Conservation (phyloP, 1,140 invertebrate genomes). For the Gryllus bimaculatus region DNA sequence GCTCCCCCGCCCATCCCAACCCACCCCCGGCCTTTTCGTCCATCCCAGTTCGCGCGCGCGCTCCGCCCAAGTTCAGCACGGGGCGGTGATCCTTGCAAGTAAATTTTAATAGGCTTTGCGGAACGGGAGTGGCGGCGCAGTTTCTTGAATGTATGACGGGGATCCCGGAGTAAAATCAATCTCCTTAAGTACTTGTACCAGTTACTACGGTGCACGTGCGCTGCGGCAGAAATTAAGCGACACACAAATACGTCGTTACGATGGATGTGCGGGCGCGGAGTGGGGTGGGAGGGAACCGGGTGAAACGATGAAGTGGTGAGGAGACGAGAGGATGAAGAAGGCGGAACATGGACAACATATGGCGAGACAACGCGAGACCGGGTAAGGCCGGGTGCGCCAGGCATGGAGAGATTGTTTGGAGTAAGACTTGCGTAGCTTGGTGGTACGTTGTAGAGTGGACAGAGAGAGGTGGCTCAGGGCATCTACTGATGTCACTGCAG, state of each 20-base stretch:
- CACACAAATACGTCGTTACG: background rate
- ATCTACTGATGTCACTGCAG: too few relatives aligned
- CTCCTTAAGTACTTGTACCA: background rate
- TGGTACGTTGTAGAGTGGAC: too few relatives aligned
- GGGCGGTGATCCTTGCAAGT: background rate
- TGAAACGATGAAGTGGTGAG: background rate
- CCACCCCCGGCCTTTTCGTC: background rate
- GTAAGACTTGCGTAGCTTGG: too few relatives aligned
- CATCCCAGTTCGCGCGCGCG: background rate
- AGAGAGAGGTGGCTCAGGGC: too few relatives aligned
- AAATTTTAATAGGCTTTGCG: slow-evolving; percentile 5
- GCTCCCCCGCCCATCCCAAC: too few relatives aligned
- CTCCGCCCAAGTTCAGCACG: background rate
- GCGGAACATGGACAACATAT: background rate
- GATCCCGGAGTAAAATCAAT: background rate
- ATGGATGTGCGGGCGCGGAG: background rate
- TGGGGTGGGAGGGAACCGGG: background rate
- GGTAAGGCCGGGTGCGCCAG: too few relatives aligned
- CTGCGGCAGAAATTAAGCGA: background rate
- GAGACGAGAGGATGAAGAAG: background rate
- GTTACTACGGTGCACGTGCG: background rate
- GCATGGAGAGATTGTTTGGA: too few relatives aligned
- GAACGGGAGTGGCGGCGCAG: background rate
- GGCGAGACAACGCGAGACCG: too few relatives aligned
- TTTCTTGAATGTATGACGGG: background rate